Conservation (phyloP, 2,888 invertebrate genomes). For the Brenthis hecate region DNA sequence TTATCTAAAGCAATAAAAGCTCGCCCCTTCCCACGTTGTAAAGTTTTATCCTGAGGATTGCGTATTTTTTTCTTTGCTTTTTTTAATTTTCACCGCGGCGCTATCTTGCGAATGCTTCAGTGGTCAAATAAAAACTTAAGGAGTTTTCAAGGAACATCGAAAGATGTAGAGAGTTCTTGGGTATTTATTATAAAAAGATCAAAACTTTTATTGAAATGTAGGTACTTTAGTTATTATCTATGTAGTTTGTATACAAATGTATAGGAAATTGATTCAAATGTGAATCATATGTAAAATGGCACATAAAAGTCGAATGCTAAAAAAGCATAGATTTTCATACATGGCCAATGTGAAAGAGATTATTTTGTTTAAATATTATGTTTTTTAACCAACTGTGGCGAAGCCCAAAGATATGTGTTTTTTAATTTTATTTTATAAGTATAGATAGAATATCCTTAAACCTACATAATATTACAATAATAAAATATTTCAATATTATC, state of each 20-base stretch:
- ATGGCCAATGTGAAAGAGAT: too few relatives aligned
- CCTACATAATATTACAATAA: too few relatives aligned
- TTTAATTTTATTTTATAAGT: too few relatives aligned
- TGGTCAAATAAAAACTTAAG: conserved; percentile 82
- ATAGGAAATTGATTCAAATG: not conserved
- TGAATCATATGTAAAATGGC: too few relatives aligned
- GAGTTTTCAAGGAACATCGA: conserved; percentile 67
- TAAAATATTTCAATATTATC: not conserved
- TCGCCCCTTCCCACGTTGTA: conserved; percentile 40
- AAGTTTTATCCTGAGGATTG: conserved; percentile 55
- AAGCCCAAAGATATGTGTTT: too few relatives aligned
- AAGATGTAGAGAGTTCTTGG: conserved; percentile 41
- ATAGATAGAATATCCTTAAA: too few relatives aligned
- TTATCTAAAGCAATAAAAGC: conserved; percentile 43
- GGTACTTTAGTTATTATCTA: too few relatives aligned
- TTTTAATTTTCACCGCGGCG: conserved; percentile 80
- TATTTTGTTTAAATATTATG: too few relatives aligned
- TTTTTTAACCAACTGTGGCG: too few relatives aligned
- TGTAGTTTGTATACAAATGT: not conserved
- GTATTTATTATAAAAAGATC: not conserved
- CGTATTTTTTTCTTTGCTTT: conserved; percentile 60
- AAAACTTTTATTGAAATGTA: too few relatives aligned
- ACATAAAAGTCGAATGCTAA: too few relatives aligned
- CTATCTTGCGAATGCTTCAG: conserved; percentile 82
- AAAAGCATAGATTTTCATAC: too few relatives aligned